Evolutionary conservation across 2,888 invertebrate genomes (phyloP), one percentile per base, ranked within the genome.

Genomic region (Andrena flavipes): DNA sequence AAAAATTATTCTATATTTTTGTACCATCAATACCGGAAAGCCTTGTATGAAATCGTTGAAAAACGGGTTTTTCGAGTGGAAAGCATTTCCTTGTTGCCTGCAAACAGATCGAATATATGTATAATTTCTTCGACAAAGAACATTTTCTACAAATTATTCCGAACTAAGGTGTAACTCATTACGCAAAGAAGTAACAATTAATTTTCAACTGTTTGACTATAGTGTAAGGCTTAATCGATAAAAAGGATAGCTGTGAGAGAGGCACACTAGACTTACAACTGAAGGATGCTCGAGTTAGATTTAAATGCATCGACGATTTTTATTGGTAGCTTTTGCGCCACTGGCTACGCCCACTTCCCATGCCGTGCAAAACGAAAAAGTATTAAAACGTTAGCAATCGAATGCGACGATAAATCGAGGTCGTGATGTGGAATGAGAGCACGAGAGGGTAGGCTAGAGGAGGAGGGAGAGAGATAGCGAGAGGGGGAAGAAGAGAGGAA

Each of bases 321-420:
- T 64, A 80, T 74, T 54, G 72, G 26, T 26, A 20, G 30, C 59
- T 26, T 60, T 76, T 51, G 30, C 68, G 65, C 51, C 20, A 16
- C n/a, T 20, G 23, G 62, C 26, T 23, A 56, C 23, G 13, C 51
- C 63, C 42, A 76, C 63, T 71, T 77, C 67, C 13, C 76, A 51
- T 20, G 65, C 33, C 49, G 33, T 20, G 71, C 60, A 49, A 54
- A 63, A 33, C 33, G 82, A 26, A 83, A 75, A 80, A 72, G 69
- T 77, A 80, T 74, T 84, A 75, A 84, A 84, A 84, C 77, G 80
- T 84, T 84, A 73, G 84, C 74, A 71, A 74, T 74, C 56, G 71
- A 70, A 75, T 16, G 77, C 60, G 65, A 65, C 72, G 84, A 73
- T 80, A 73, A 80, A 84, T 78, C 49, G 73, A 67, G 80, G 68